Evolutionary conservation across 2,888 invertebrate species (phyloP).

Genomic region (Girardia tigrina): DNA sequence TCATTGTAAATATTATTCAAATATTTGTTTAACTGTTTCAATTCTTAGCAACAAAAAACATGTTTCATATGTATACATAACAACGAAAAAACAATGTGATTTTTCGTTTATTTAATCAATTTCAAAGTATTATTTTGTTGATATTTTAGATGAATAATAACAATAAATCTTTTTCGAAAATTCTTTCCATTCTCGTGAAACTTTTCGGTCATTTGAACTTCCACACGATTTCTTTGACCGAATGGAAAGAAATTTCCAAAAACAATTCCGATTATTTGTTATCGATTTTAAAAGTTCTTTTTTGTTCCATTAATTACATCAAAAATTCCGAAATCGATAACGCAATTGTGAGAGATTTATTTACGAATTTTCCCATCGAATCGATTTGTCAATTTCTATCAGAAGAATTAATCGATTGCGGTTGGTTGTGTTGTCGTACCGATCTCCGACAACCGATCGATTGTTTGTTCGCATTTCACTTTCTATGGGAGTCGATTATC

Average conservation of each 20-base stretch:
- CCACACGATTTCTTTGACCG: background rate
- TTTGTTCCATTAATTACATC: background rate
- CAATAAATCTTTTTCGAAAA: background rate
- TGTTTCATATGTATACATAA: too few relatives aligned
- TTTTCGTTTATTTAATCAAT: too few relatives aligned
- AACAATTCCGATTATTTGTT: background rate
- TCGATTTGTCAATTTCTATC: conserved; percentile 6
- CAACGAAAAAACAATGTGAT: too few relatives aligned
- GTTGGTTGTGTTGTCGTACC: background rate
- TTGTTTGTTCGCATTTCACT: background rate
- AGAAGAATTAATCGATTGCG: background rate
- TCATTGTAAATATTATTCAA: too few relatives aligned
- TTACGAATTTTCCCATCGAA: background rate
- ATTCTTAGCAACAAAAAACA: too few relatives aligned
- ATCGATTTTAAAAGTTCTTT: background rate
- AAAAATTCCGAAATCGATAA: background rate
- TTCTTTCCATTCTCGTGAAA: background rate
- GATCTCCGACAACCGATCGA: background rate
- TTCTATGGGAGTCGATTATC: background rate
- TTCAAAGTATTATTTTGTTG: background rate
- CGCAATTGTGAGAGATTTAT: background rate
- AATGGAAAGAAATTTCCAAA: background rate
- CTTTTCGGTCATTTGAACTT: background rate
- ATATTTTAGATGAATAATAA: conserved; percentile 14
- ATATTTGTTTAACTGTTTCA: too few relatives aligned